These are phyloP conservation scores for Drosophila vallismaia DNA, from an alignment of 2,888 invertebrate genomes.

Conservation along the genomic window DNA sequence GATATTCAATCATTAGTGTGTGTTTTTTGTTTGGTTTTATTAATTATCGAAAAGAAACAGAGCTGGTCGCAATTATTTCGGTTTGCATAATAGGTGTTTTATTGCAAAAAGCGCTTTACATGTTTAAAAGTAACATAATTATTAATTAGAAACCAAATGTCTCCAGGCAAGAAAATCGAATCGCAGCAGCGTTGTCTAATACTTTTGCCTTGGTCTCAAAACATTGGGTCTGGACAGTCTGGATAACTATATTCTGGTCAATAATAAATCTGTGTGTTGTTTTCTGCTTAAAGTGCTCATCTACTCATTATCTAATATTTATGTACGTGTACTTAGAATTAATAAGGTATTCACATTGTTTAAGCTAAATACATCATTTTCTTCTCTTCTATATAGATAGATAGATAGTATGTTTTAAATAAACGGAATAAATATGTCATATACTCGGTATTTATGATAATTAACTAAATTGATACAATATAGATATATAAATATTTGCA, in stretches of 20 bases:
- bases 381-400: no score
- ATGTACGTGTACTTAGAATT: constrained; percentile 19
- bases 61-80: constrained; percentile 62
- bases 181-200: constrained; percentile 46
- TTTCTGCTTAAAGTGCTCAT: constrained; percentile 28
- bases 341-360: constrained; percentile 36
- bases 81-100: constrained; percentile 82
- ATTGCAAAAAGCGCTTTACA: constrained; percentile 84
- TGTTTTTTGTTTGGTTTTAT: constrained; percentile 36
- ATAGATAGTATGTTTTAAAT: constrained; percentile 24
- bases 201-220: constrained; percentile 64
- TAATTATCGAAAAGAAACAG: constrained; percentile 67
- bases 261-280: constrained; percentile 28
- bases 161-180: constrained; percentile 64
- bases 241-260: constrained; percentile 44
- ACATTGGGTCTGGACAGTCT: constrained; percentile 62
- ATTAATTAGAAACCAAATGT: constrained; percentile 51
- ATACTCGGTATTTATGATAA: constrained; percentile 1
- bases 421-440: constrained; percentile 40
- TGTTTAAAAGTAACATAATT: constrained; percentile 69
- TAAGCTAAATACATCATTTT: constrained; percentile 42
- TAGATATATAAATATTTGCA: constrained; percentile 13
- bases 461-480: constrained; percentile 22
- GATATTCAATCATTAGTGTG: background rate
- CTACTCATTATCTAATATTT: constrained; percentile 23